These are phyloP conservation scores for Actenoides lindsayi DNA, from an alignment of 2,113 vertebrate species.

Conservation along the genomic window DNA sequence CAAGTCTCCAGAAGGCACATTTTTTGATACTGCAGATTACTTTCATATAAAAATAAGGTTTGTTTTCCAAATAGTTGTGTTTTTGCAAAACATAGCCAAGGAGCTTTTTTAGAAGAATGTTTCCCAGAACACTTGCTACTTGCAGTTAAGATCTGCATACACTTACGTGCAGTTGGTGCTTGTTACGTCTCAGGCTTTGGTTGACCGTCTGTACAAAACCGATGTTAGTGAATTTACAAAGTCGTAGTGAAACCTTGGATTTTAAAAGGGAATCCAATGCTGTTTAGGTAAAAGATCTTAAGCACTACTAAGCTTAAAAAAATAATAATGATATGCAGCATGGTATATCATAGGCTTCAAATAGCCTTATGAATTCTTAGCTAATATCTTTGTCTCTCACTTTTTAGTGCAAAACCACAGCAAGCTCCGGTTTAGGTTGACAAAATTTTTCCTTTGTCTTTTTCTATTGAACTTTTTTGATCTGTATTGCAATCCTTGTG, in stretches of 20 bases:
- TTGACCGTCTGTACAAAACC: not conserved
- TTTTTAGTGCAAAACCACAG: not conserved
- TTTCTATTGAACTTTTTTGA: not conserved
- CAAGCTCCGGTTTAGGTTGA: not conserved
- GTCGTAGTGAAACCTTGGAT: not conserved
- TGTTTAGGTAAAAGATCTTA: not conserved
- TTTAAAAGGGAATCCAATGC: not conserved
- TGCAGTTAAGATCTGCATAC: not conserved
- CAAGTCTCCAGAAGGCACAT: not conserved
- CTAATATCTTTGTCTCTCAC: not conserved
- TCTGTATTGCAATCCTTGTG: not conserved
- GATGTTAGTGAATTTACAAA: not conserved
- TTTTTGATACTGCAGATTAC: not conserved
- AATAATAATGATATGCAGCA: not conserved
- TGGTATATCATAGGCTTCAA: not conserved
- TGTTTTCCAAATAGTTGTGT: not conserved
- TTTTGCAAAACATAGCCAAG: not conserved
- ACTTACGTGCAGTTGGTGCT: not conserved
- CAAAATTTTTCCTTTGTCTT: not conserved
- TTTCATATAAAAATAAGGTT: not conserved
- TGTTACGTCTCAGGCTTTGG: not conserved
- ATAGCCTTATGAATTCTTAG: not conserved
- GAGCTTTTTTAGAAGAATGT: not conserved
- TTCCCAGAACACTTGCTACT: not conserved
- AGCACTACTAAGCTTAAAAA: not conserved